Base-by-base conservation (phyloP, 2,113 vertebrate species). In the Colaptes auratus region DNA sequence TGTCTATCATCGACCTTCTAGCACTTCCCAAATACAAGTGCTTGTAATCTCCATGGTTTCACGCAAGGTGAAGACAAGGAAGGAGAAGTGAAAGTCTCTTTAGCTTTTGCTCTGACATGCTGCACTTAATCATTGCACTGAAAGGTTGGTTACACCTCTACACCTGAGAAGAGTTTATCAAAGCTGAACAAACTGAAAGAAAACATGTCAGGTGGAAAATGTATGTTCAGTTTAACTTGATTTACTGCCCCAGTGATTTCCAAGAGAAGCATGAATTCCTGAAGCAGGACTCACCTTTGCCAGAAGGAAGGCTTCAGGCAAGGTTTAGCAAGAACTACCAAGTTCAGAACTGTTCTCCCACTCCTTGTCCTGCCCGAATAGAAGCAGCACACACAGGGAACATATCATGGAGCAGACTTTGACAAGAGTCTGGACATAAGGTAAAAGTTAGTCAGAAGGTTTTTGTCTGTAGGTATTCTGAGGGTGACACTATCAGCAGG, bases 81-180 rank as follows among this genome's bases (percentile, higher is more conserved):
- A 82, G 69, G 30, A 69, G 30, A 93, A 86, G 46, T 83, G n/a
- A 85, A 92, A 96, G 42, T 74, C 19, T 75, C 71, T 83, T 81
- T 17, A 93, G 80, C 44, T 92, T 95, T 83, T 78, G 72, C 80
- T 88, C 80, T 71, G 44, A 81, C 82, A 75, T 24, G 48, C 88
- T 95, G 56, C 31, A 70, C 28, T 92, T 80, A 61, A 63, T 78
- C 64, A 23, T 6, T 60, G 27, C 53, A 50, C 55, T 76, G 59
- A 85, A 92, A 89, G 35, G 48, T 2, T 88, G 63, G 53, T 83
- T 59, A 31, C 21, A 77, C 28, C 66, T 59, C 52, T 52, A 18
- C 25, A 76, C 46, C 27, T 25, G 21, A 59, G 15, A 61, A n/a
- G 31, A 44, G 28, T 80, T 69, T 76, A 89, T 52, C 28, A 64